phyloP scores from a whole-genome alignment of 2,888 invertebrate genomes.

The Drosophila aldrichi region DNA sequence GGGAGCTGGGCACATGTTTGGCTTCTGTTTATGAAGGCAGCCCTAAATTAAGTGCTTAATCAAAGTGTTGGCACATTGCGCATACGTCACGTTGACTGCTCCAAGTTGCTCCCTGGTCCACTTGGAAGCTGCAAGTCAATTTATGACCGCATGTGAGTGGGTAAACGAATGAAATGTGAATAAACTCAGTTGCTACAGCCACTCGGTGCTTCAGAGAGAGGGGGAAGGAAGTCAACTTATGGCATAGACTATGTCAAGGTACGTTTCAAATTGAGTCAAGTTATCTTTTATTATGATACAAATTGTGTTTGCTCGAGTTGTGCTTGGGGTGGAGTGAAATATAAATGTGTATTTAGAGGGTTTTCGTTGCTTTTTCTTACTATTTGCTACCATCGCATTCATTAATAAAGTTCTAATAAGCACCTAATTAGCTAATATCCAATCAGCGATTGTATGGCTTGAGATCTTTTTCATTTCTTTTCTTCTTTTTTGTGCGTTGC shows the following conservation, averaged over 20 bases:
- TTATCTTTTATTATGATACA: constrained; percentile 20
- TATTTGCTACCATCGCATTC: not conserved
- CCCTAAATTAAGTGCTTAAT: constrained; percentile 62
- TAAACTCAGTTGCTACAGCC: constrained; percentile 9
- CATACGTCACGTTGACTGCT: constrained; percentile 71
- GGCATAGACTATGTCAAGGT: constrained; percentile 5
- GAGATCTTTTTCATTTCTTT: not conserved
- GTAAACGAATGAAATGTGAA: constrained; percentile 25
- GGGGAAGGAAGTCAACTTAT: constrained; percentile 11
- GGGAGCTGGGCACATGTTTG: constrained; percentile 20
- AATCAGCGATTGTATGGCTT: constrained; percentile 8
- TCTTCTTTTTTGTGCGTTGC: not conserved
- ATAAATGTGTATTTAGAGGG: not conserved
- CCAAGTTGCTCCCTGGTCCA: constrained; percentile 1
- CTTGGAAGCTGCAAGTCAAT: constrained; percentile 29
- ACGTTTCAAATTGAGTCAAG: constrained; percentile 30
- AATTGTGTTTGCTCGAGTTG: constrained; percentile 9
- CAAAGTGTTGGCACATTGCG: constrained; percentile 55
- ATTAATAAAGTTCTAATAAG: constrained; percentile 14
- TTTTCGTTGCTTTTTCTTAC: not conserved
- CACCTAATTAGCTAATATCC: constrained; percentile 24
- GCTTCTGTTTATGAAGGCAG: constrained; percentile 51
- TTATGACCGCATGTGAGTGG: constrained; percentile 39
- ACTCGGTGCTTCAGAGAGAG: not conserved
- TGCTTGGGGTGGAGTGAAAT: not conserved